Percentiles rank a stretch among this genome's conserved stretches.
These are phyloP conservation scores for Stenodera caucasica DNA, from an alignment of 2,888 invertebrate species.

Conservation along the genomic window DNA sequence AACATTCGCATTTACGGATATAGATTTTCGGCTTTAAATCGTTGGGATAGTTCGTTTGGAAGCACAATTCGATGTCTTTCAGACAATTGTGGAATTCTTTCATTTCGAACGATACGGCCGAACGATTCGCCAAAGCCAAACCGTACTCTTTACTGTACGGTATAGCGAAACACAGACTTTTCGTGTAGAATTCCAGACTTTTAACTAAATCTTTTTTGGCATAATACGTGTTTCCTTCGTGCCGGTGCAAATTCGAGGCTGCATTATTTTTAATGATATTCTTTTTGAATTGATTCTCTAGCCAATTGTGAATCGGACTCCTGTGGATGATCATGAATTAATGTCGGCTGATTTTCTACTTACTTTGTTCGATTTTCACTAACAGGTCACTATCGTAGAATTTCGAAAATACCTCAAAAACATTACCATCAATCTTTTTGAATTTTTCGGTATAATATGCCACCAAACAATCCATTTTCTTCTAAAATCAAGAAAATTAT, in stretches of 20 bases:
- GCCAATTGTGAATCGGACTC: conserved; percentile 47
- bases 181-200: conserved; percentile 64
- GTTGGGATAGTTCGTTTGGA: conserved; percentile 64
- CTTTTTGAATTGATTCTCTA: conserved; percentile 45
- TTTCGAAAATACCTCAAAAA: conserved; percentile 44
- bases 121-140: conserved; percentile 69
- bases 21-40: conserved; percentile 67
- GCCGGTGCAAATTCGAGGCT: conserved; percentile 51
- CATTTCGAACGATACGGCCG: conserved; percentile 66
- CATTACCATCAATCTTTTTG: conserved; percentile 43
- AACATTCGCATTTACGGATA: conserved; percentile 67
- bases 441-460: conserved; percentile 44
- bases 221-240: conserved; percentile 64
- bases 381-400: conserved; percentile 45
- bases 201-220: conserved; percentile 58
- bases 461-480: conserved; percentile 44
- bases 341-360: neutral
- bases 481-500: neutral
- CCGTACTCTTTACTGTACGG: conserved; percentile 61
- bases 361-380: conserved; percentile 21
- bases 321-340: conserved; percentile 40
- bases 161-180: conserved; percentile 64
- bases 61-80: conserved; percentile 64
- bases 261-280: conserved; percentile 47
- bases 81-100: conserved; percentile 66